Evolutionary conservation across 2,797 vertebrate species (phyloP).

Genomic region (Orientallactaga sibirica): DNA sequence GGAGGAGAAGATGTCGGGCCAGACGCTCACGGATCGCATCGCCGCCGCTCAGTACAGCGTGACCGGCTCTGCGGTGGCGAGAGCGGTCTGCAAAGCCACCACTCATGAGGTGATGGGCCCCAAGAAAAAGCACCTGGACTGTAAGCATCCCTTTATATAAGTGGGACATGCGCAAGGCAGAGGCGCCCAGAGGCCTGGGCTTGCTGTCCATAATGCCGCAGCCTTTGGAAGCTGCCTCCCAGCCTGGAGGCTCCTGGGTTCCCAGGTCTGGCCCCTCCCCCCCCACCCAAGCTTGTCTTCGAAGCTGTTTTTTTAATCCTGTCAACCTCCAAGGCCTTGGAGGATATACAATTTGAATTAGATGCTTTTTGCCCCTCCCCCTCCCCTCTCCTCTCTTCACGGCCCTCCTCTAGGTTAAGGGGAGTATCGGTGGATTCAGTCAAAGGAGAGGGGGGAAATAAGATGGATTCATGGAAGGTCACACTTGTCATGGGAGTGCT

Average conservation of each 20-base stretch:
- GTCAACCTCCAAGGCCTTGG: constrained; percentile 74
- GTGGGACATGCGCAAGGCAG: not conserved
- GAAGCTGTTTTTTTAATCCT: not conserved
- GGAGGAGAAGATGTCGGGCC: constrained; percentile 97
- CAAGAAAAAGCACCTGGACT: constrained; percentile 99
- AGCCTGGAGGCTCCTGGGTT: not conserved
- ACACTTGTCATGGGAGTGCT: constrained; percentile 31
- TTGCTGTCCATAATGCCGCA: not conserved
- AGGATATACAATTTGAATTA: not conserved
- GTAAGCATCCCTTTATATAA: constrained; percentile 92
- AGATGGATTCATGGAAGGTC: constrained; percentile 53
- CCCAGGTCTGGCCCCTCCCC: constrained; percentile 35
- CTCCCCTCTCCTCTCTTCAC: not conserved
- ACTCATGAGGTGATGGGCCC: constrained; percentile 99
- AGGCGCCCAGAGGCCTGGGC: constrained; percentile 25
- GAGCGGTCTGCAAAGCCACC: constrained; percentile 98
- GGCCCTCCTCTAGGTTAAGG: not conserved
- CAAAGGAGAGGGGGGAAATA: not conserved
- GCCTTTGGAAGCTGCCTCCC: constrained; percentile 46
- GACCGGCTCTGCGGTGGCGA: constrained; percentile 97
- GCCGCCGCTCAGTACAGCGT: constrained; percentile 99
- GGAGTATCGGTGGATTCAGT: constrained; percentile 19
- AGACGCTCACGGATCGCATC: constrained; percentile 99
- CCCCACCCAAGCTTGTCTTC: no score
- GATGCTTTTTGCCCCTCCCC: not conserved